Percentiles rank a stretch among this genome's conserved stretches.
Evolutionary conservation across 2,797 vertebrate genomes (phyloP).

Genomic region (Perdix hodgsoniae): DNA sequence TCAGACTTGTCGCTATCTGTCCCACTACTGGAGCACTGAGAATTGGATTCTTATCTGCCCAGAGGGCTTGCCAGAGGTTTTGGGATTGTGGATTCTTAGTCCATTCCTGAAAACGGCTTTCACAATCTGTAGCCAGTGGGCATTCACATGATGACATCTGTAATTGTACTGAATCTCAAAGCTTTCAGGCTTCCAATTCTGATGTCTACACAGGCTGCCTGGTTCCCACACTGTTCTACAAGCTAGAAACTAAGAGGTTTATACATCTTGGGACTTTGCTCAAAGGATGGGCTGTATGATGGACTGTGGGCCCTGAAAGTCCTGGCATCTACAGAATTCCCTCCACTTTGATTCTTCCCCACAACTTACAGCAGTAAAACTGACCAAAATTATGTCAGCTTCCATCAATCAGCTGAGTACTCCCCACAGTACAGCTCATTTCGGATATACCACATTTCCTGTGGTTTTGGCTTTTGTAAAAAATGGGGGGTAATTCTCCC

Average conservation of each 20-base stretch:
- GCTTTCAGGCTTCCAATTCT: background rate
- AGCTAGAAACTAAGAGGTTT: background rate
- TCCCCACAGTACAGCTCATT: conserved; percentile 22
- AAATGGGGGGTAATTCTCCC: conserved; percentile 12
- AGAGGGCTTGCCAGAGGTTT: background rate
- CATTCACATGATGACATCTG: background rate
- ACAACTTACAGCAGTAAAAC: conserved; percentile 30
- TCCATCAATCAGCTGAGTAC: conserved; percentile 1
- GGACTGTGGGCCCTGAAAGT: background rate
- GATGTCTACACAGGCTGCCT: background rate
- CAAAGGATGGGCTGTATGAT: background rate
- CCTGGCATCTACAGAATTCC: background rate
- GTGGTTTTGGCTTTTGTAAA: conserved; percentile 62
- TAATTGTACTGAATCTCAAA: background rate
- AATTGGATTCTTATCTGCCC: background rate
- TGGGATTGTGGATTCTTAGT: background rate
- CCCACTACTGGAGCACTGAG: background rate
- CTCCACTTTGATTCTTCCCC: background rate
- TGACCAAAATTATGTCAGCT: conserved; percentile 37
- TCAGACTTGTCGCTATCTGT: background rate
- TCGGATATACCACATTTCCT: background rate
- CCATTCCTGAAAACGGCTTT: background rate
- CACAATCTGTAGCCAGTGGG: background rate
- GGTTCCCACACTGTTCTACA: background rate
- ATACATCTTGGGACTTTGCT: background rate